phyloP scores from a whole-genome alignment of 2,888 invertebrate species.

The Dorcus parallelipipedus region DNA sequence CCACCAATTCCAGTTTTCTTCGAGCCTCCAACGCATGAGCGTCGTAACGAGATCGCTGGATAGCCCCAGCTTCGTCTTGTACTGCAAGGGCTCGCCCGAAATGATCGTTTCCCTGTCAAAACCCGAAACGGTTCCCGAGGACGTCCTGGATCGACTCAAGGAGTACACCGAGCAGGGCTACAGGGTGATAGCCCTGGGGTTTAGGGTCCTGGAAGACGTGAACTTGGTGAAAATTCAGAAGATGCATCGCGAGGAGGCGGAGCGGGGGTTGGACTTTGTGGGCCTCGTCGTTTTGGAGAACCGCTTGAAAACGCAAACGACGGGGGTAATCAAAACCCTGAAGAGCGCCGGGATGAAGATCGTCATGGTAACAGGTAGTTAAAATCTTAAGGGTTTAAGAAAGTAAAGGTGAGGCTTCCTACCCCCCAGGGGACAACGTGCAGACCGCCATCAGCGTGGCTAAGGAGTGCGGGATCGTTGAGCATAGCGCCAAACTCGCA shows the following conservation, averaged over 20 bases:
- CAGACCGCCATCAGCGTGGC: conserved; percentile 92
- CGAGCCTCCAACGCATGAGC: conserved; percentile 83
- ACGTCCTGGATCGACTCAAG: conserved; percentile 70
- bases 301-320: conserved; percentile 83
- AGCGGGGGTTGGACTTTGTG: conserved; percentile 74
- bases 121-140: conserved; percentile 70
- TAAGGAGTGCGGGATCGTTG: conserved; percentile 76
- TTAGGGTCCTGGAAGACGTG: conserved; percentile 60
- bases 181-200: conserved; percentile 84
- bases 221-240: conserved; percentile 53
- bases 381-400: not conserved
- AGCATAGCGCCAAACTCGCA: conserved; percentile 27
- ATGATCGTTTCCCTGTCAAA: conserved; percentile 75
- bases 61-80: conserved; percentile 72
- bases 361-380: conserved; percentile 90
- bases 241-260: conserved; percentile 73
- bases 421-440: conserved; percentile 71
- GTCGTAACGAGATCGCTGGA: conserved; percentile 75
- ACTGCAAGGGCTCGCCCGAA: conserved; percentile 92
- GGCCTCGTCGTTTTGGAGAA: conserved; percentile 95
- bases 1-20: conserved; percentile 76
- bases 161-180: conserved; percentile 88
- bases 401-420: too few species aligned
- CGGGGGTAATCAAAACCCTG: conserved; percentile 72
- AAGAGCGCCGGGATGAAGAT: conserved; percentile 82